Evolutionary conservation across 1,140 invertebrate species (phyloP), one percentile per base, ranked within the genome.

Genomic region (Mya arenaria): DNA sequence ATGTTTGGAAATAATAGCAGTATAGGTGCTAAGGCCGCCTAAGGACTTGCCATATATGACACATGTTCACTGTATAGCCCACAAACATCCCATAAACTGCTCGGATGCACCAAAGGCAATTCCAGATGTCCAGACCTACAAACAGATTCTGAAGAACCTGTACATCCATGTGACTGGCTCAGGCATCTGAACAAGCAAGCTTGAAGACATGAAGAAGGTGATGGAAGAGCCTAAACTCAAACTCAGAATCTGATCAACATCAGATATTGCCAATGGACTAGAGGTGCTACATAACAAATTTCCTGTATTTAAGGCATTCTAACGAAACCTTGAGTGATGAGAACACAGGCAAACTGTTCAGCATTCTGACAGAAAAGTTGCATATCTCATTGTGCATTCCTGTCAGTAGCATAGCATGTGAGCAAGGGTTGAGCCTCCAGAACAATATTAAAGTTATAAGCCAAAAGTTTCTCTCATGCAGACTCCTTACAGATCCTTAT

Each of bases 221-320:
- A 39, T 68, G 65, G 36, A 68, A 13, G 65, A 68, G 30, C 65
- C 37, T n/a, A 2, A 41, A 10, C 68, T 52, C 1, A 71, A 71
- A 28, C 28, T 55, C 10, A 71, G 56, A 23, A 71, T 30, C 68
- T 32, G 8, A 55, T 71, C 1, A 68, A 68, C 17, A 68, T 68
- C 37, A 36, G 25, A 25, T 68, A 71, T 71, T n/a, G 28, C 68
- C 17, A 52, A 71, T 1, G 68, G 68, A 17, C 30, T 71, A 15
- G 44, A 71, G n/a, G 68, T 71, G 3, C 23, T 55, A 19, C 44
- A 71, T 10, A 55, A 32, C 36, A 71, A 71, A 52, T 71, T 71
- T 32, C 68, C 68, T 34, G 39, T 30, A 1, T 68, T 39, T 28
- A 68, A 36, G 34, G 10, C 4, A 6, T 5, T 3, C 13, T 10